A percentile compares a stretch with the other conserved stretches of the same genome.
phyloP scores from a whole-genome alignment of 2,113 vertebrate genomes.

The Nycticryphes semicollaris region DNA sequence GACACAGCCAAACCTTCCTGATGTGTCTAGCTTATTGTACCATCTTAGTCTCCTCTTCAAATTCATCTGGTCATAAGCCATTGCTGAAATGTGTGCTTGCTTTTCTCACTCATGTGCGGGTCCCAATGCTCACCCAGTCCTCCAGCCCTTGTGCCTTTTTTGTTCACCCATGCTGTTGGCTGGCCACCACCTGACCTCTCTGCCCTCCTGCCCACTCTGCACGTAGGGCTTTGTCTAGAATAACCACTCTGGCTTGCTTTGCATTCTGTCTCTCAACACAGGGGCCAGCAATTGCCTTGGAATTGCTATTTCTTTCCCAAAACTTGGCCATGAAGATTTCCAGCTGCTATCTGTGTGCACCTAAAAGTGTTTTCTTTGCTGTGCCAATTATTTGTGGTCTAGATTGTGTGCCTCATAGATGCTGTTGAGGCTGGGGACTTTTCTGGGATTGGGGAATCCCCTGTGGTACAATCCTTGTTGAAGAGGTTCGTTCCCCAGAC shows the following conservation, averaged over 20 bases:
- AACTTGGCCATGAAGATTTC: background rate
- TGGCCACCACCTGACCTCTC: background rate
- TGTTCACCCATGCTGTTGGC: accelerated
- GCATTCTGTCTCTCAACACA: background rate
- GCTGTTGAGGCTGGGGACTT: background rate
- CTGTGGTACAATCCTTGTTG: accelerated
- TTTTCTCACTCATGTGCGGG: background rate
- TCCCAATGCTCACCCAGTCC: background rate
- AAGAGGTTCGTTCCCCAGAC: accelerated
- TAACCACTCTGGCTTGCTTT: background rate
- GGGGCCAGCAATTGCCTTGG: background rate
- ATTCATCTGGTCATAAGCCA: background rate
- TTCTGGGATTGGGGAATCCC: background rate
- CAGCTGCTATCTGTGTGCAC: background rate
- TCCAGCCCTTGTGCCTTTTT: background rate
- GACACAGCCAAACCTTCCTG: background rate
- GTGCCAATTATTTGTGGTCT: accelerated
- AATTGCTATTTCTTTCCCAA: background rate
- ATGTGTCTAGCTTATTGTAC: background rate
- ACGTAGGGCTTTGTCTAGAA: background rate
- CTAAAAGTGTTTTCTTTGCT: background rate
- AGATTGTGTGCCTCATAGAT: accelerated
- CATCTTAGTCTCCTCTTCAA: background rate
- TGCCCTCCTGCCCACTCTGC: background rate
- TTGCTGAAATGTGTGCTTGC: background rate